Percentiles rank a stretch among this genome's conserved stretches.
These are phyloP conservation scores for Caenorhabditis sp. DNA, from an alignment of 2,888 invertebrate genomes.

Conservation along the genomic window DNA sequence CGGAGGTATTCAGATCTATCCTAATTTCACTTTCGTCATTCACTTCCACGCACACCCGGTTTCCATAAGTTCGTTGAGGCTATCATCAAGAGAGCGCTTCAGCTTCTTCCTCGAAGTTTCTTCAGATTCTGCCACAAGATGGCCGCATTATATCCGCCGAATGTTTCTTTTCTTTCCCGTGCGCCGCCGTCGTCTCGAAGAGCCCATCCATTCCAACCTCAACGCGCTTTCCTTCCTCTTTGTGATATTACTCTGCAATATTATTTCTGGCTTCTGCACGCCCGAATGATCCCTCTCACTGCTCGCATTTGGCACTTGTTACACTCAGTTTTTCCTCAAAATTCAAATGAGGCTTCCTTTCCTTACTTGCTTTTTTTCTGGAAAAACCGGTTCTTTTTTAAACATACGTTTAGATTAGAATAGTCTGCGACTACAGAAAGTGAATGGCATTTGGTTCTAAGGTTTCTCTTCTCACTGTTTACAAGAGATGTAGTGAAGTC, in stretches of 20 bases:
- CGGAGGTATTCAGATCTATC: background rate
- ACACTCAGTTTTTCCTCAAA: too few relatives aligned
- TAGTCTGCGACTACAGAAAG: too few relatives aligned
- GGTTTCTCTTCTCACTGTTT: too few relatives aligned
- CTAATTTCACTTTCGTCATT: background rate
- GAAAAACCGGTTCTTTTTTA: too few relatives aligned
- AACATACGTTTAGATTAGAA: too few relatives aligned
- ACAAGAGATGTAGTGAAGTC: too few relatives aligned
- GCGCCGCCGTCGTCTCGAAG: conserved; percentile 16
- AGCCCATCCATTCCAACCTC: conserved; percentile 29
- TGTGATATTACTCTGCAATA: background rate
- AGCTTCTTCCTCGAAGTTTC: background rate
- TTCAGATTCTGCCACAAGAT: conserved; percentile 12
- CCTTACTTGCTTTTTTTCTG: too few relatives aligned
- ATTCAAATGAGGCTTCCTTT: too few relatives aligned
- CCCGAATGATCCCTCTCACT: too few relatives aligned
- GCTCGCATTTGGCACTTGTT: too few relatives aligned
- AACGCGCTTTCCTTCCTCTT: conserved; percentile 5
- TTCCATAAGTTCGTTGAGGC: conserved; percentile 16
- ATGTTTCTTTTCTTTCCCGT: conserved; percentile 47
- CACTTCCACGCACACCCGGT: conserved; percentile 10
- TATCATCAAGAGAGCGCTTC: background rate
- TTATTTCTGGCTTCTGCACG: too few relatives aligned
- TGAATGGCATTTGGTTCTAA: too few relatives aligned
- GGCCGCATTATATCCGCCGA: conserved; percentile 28